Evolutionary conservation across 2,113 vertebrate species (phyloP), one percentile per base, ranked within the genome.

Genomic region (Proterorhinus semilunaris): DNA sequence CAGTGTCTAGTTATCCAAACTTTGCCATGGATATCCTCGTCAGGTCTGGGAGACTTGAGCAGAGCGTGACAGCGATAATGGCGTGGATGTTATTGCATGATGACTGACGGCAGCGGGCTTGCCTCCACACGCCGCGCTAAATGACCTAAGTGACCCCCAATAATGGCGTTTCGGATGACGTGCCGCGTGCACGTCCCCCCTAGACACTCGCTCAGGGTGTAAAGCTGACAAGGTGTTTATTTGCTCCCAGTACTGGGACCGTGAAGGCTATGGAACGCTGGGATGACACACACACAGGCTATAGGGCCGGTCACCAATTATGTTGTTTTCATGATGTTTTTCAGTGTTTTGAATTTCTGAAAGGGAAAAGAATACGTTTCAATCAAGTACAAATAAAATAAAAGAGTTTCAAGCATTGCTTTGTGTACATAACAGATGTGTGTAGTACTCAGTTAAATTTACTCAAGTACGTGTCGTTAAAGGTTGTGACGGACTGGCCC

Each of bases 201-300:
- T 84, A 91, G 82, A 90, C 79, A n/a, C 64, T 72, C 74, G 62
- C 68, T 81, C 66, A 52, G 69, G 64, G 89, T 85, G 81, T 75
- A 74, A 81, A 84, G 74, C 71, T 73, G 82, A 85, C 87, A 81
- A 88, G 86, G 89, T 89, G 87, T 92, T 89, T 88, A 90, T 87
- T 86, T 89, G 87, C 76, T 88, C 90, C 90, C 88, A 81, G 83
- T 77, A 77, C 88, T 62, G 67, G 73, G 72, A 76, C 74, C 78
- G 21, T 1, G 52, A 46, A 65, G 79, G 68, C 83, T 62, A 59
- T 65, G 74, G 59, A 46, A 79, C 46, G 63, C 68, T 15, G 63
- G 10, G 42, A 53, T 78, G 78, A 82, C 81, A 86, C 57, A 52
- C 59, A 11, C 53, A 27, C 53, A 15, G 13, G 36, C 50, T 63